Conservation (phyloP, 2,888 invertebrate species). For the Protonemura montana region DNA sequence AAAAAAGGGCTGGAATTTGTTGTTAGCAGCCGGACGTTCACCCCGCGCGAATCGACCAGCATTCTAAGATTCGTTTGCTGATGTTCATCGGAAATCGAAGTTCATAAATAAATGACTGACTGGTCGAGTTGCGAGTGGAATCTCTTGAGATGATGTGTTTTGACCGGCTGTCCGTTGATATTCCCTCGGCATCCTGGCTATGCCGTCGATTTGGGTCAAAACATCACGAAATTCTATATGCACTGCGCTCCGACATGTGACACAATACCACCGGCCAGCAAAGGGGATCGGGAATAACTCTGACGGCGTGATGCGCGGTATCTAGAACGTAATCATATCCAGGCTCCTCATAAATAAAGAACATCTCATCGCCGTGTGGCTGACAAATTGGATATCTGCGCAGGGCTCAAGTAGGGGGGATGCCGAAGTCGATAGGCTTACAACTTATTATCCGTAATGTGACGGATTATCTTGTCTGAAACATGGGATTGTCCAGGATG, state of each 20-base stretch:
- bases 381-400: slow-evolving; percentile 31
- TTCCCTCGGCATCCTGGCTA: neutral
- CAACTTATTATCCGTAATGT: slow-evolving; percentile 33
- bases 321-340: neutral
- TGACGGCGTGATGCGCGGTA: neutral
- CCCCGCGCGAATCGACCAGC: neutral
- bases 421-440: slow-evolving; percentile 19
- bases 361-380: neutral
- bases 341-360: slow-evolving; percentile 37
- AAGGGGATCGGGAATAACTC: neutral
- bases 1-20: neutral
- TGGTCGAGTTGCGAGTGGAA: neutral
- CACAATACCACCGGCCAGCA: neutral
- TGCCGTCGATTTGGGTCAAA: slow-evolving; percentile 2
- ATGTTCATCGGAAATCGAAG: neutral
- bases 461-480: slow-evolving; percentile 17
- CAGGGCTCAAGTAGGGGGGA: slow-evolving; percentile 18
- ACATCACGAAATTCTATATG: neutral
- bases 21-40: neutral
- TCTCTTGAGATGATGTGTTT: neutral
- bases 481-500: neutral
- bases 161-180: neutral
- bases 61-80: neutral
- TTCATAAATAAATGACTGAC: neutral
- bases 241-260: neutral